Percentiles rank a stretch among this genome's conserved stretches.
These are phyloP conservation scores for Neelides folsomi DNA, from an alignment of 2,888 invertebrate genomes.

Conservation along the genomic window DNA sequence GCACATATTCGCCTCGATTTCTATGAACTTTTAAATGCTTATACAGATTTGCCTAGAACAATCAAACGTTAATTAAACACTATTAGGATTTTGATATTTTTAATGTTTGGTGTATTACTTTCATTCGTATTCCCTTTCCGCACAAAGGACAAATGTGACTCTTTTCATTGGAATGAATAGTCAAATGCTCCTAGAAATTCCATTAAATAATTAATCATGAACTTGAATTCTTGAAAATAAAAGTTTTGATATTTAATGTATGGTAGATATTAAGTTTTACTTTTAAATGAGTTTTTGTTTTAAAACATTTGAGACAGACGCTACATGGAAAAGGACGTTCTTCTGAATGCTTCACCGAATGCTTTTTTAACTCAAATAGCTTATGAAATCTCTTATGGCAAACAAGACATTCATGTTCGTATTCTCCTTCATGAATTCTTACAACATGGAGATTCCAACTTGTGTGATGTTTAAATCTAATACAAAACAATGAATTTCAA, in stretches of 20 bases:
- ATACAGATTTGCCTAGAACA: constrained; percentile 7
- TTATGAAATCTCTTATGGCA: constrained; percentile 16
- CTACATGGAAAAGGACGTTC: constrained; percentile 15
- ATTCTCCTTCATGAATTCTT: constrained; percentile 17
- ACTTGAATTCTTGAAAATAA: background rate
- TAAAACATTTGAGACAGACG: constrained; percentile 13
- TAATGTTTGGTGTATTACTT: constrained; percentile 5
- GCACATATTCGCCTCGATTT: constrained; percentile 18
- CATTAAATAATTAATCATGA: background rate
- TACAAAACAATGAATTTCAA: background rate
- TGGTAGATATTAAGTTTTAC: background rate
- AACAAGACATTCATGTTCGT: constrained; percentile 16
- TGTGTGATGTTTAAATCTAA: constrained; percentile 16
- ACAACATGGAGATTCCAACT: constrained; percentile 19
- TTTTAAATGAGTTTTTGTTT: constrained; percentile 17
- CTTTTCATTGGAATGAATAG: constrained; percentile 15
- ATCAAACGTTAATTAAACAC: too few species aligned
- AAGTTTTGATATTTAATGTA: too few species aligned
- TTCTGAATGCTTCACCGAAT: constrained; percentile 18
- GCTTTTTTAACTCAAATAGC: constrained; percentile 13
- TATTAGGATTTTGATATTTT: too few species aligned
- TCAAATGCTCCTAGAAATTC: constrained; percentile 11
- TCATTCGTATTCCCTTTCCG: constrained; percentile 17
- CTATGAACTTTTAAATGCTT: constrained; percentile 18
- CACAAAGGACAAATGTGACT: constrained; percentile 16